Evolutionary conservation across 37 sponge, comb jelly and placozoan genomes (phyloP).

Genomic region (Oscarella lobularis): DNA sequence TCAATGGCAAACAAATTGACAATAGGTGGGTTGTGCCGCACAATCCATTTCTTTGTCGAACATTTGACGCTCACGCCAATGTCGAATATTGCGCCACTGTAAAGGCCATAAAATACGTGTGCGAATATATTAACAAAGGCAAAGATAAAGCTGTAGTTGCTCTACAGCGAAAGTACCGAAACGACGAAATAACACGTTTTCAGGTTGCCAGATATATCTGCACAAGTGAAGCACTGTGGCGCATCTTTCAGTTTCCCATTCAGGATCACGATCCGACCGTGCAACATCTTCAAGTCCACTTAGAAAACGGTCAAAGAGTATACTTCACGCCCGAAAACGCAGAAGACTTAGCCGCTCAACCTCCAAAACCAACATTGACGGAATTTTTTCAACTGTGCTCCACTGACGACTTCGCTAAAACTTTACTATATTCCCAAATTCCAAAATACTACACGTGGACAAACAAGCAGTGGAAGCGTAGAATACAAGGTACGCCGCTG

Average conservation of each 20-base stretch:
- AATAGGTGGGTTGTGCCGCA: conserved; percentile 37
- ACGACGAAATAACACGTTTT: conserved; percentile 25
- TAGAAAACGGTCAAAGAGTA: conserved; percentile 24
- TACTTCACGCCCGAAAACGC: conserved; percentile 29
- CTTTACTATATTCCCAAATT: conserved; percentile 14
- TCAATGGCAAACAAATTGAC: conserved; percentile 8
- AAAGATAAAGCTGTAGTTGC: conserved; percentile 15
- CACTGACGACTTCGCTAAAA: conserved; percentile 27
- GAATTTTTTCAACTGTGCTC: conserved; percentile 24
- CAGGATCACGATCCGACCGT: conserved; percentile 30
- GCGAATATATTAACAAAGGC: conserved; percentile 42
- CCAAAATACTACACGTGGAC: conserved; percentile 21
- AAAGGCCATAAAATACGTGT: conserved; percentile 40
- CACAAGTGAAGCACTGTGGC: conserved; percentile 27
- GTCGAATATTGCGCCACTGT: conserved; percentile 30
- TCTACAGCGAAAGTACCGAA: not conserved
- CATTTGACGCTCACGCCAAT: conserved; percentile 23
- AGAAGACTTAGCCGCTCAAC: not conserved
- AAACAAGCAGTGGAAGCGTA: conserved; percentile 15
- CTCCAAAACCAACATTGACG: conserved; percentile 24
- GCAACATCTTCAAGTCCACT: conserved; percentile 22
- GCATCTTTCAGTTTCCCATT: conserved; percentile 30
- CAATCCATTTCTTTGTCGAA: conserved; percentile 17
- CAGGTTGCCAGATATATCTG: conserved; percentile 21
- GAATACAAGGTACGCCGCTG: conserved; percentile 20